Base-by-base conservation (phyloP, 23 tunicate species). In the Styela clava region DNA sequence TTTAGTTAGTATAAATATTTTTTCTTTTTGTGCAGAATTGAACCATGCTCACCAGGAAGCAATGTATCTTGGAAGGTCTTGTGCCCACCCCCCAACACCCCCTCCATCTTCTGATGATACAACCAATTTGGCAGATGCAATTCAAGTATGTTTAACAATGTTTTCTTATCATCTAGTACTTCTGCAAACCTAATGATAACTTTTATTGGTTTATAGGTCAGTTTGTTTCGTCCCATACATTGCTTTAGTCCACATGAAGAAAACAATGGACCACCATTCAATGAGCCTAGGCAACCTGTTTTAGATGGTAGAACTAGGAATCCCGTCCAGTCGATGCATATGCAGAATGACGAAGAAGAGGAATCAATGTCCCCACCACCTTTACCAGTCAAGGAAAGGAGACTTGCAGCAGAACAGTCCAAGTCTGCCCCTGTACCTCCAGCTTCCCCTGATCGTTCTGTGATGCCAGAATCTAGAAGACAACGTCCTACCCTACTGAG, bases 41-140 rank as follows among this genome's bases (percentile, higher is more conserved):
- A 71, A 29, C 35, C 16, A 71, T 32, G 37, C 34, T 31, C 77
- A 71, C 29, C 34, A 34, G 29, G 35, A 71, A 28, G 77, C 35
- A 21, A 71, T 71, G 34, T 34, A 28, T 27, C 35, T 71, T 3
- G 77, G 77, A 21, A 44, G 64, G 27, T 35, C 81, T 7, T 35
- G 63, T 26, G 64, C 90, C 52, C 97, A 91, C 77, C 97, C 97
- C 29, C 90, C 97, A 16, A 91, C 97, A 31, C 97, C 97, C 20
- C 97, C 97, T 24, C 97, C 97, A 22, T 91, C 90, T 16, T 91
- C 97, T 21, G 90, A 82, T 3, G 86, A 85, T 52, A 91, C 97
- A 22, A 87, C 97, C 16, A 91, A 85, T 78, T 74, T 91, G 24
- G 87, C 82, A 1, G 97, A 88, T 27, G 97, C 97, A 1, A 91